Base-by-base conservation (phyloP, 2,888 invertebrate genomes). In the Agonopterix heracliana region DNA sequence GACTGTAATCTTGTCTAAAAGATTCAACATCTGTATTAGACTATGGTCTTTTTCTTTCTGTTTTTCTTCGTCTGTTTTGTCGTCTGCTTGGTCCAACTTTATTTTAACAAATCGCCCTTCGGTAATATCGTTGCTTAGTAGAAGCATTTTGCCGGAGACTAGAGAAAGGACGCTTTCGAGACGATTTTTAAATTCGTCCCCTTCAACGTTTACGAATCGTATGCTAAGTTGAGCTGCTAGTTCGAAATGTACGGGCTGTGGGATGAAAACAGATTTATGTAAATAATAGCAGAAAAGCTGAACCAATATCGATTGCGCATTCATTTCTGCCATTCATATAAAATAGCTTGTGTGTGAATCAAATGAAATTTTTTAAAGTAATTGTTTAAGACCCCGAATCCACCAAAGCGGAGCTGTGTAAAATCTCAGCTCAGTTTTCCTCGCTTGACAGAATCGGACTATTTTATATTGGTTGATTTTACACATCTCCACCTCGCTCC, bases 181-280 rank as follows among this genome's bases (percentile, higher is more conserved):
- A 10, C 94, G 90, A 0, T 82, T 79, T 59, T 92, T 91, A 73
- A 98, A 97, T 2, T 90, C 77, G 0, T 90, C 87, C 51, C 92
- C 90, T 78, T 97, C 97, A 0, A 93, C 92, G 53, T 90, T 91
- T 0, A 96, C 93, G 71, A 97, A 95, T 51, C 96, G 84, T 0
- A 95, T 94, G 63, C 93, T 91, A 0, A 97, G 75, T 70, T 96
- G 95, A 0, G 94, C 93, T 0, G 93, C 95, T 60, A 97, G 80
- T 64, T 93, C 93, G 14, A 93, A 90, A 59, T 95, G 93, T 4
- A 90, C 85, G 1, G 92, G 85, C 90, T 93, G 70, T 44, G 78
- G 75, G 60, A 53, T 50, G 46, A 26, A 26, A 26, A 26, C 50
- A 48, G 45, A 50, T 26, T 26, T 5, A 26, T 26, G 26, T 26